A percentile compares a stretch with the other conserved stretches of the same genome.
Evolutionary conservation across 2,888 invertebrate genomes (phyloP).

Genomic region (Brassicogethes aeneus): DNA sequence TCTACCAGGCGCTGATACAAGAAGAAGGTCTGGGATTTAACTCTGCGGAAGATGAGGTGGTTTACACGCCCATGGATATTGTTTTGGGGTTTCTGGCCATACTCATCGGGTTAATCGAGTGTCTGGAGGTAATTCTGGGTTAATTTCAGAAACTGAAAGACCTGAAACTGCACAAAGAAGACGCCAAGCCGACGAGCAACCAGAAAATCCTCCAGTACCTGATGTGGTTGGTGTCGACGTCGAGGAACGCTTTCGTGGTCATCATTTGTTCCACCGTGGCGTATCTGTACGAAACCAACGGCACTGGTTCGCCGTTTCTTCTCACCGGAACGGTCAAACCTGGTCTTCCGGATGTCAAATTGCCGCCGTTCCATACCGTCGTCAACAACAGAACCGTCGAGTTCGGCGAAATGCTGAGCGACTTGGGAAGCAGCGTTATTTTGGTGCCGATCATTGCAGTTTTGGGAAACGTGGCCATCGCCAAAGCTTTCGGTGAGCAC

Average conservation of each 20-base stretch:
- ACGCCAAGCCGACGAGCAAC: constrained; percentile 36
- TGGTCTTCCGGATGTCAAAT: constrained; percentile 59
- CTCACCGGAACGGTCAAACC: constrained; percentile 67
- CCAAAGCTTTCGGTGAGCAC: constrained; percentile 80
- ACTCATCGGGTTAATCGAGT: neutral
- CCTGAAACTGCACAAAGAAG: constrained; percentile 42
- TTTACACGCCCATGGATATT: no score
- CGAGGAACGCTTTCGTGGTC: constrained; percentile 78
- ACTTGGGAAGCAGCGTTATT: constrained; percentile 76
- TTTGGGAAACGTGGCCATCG: constrained; percentile 90
- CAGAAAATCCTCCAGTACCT: constrained; percentile 46
- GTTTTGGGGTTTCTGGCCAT: no score
- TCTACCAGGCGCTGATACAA: no score
- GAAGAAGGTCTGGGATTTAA: no score
- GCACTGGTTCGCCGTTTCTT: constrained; percentile 53
- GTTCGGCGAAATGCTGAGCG: constrained; percentile 63
- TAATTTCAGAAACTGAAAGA: constrained; percentile 63
- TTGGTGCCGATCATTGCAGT: constrained; percentile 86
- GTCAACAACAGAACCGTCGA: constrained; percentile 48
- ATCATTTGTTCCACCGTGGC: constrained; percentile 62
- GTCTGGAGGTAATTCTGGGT: neutral
- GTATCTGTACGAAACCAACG: constrained; percentile 47
- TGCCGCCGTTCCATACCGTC: constrained; percentile 64
- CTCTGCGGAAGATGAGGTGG: no score
- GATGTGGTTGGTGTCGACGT: constrained; percentile 71